Percentiles rank a stretch among this genome's conserved stretches.
phyloP scores from a whole-genome alignment of 2,888 invertebrate species.

The Scrobipalpa atriplicella region DNA sequence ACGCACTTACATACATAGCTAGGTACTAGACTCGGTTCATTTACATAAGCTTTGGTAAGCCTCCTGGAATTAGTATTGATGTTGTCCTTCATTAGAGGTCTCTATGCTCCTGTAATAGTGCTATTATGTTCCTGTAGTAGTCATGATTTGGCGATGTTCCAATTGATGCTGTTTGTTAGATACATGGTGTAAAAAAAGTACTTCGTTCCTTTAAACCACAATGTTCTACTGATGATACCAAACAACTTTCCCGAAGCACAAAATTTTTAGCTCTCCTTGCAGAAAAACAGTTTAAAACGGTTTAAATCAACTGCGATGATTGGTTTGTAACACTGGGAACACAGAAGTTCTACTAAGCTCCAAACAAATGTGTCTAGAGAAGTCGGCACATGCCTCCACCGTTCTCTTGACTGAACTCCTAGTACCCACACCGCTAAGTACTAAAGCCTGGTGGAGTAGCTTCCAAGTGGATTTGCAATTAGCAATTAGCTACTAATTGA shows the following conservation, averaged over 20 bases:
- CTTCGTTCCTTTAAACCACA: too few species aligned
- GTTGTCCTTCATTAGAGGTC: constrained; percentile 5
- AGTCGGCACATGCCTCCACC: neutral
- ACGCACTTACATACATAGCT: too few species aligned
- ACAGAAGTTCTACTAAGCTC: neutral
- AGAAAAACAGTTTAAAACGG: too few species aligned
- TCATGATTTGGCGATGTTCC: constrained; percentile 2
- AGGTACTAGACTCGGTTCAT: neutral
- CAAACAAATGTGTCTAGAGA: neutral
- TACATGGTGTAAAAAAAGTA: too few species aligned
- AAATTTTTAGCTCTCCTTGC: too few species aligned
- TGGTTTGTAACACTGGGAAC: neutral
- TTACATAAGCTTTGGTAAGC: constrained; percentile 5
- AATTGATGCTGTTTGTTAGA: neutral
- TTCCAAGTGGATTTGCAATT: constrained; percentile 19
- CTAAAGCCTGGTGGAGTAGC: constrained; percentile 12
- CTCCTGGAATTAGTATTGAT: constrained; percentile 19
- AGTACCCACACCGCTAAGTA: constrained; percentile 11
- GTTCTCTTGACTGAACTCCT: neutral
- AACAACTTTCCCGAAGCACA: too few species aligned
- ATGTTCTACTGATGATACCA: too few species aligned
- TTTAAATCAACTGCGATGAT: neutral
- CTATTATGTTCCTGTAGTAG: too few species aligned
- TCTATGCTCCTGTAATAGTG: neutral
- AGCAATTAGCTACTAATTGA: constrained; percentile 21